Conservation (phyloP, 2,888 invertebrate species). For the Agriopis aurantiaria region DNA sequence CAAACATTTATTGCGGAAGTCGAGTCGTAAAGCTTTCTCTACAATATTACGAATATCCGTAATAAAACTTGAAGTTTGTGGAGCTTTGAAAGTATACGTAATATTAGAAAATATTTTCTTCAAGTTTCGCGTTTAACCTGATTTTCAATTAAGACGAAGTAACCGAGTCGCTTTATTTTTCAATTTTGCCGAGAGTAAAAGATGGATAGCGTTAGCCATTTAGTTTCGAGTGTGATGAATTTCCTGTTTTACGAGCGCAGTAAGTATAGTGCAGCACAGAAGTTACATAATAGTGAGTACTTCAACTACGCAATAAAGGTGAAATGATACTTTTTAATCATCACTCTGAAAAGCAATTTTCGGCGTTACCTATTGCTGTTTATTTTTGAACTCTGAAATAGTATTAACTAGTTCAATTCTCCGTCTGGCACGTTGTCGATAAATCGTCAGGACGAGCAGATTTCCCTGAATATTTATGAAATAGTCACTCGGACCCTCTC, state of each 20-base stretch:
- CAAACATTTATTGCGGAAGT: constrained; percentile 11
- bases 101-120: constrained; percentile 2
- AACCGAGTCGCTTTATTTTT: not conserved
- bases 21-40: constrained; percentile 7
- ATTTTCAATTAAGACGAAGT: not conserved
- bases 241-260: too few relatives aligned
- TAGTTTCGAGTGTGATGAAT: not conserved
- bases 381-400: not conserved
- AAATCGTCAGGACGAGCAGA: constrained; percentile 30
- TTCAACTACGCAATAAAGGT: too few relatives aligned
- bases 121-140: not conserved
- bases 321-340: too few relatives aligned
- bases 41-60: constrained; percentile 6
- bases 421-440: constrained; percentile 22
- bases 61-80: constrained; percentile 11
- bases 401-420: not conserved
- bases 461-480: constrained; percentile 42
- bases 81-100: constrained; percentile 1
- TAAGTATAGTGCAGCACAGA: too few relatives aligned
- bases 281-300: too few relatives aligned
- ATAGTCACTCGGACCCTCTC: constrained; percentile 24
- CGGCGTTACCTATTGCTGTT: not conserved
- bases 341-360: too few relatives aligned
- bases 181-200: not conserved
- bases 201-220: not conserved